A percentile compares a stretch with the other conserved stretches of the same genome.
Conservation (phyloP, 2,113 vertebrate genomes). For the Chamaetylas fuelleborni region DNA sequence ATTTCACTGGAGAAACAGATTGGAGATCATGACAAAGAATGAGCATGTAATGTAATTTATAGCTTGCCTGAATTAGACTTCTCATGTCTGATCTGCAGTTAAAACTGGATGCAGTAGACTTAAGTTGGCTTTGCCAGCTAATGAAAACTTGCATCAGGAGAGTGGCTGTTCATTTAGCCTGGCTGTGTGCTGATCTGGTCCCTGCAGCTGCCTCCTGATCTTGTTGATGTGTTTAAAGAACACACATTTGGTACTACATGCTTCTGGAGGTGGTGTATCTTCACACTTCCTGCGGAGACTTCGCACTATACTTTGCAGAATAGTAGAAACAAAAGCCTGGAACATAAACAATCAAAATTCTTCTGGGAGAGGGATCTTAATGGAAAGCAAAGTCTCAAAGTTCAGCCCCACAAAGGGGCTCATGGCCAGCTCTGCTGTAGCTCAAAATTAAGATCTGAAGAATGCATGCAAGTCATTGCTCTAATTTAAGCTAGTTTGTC, state of each 20-base stretch:
- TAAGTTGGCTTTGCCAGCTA: constrained; percentile 8
- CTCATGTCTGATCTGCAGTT: constrained; percentile 30
- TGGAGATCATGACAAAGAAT: constrained; percentile 58
- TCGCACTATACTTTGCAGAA: constrained; percentile 34
- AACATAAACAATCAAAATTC: constrained; percentile 41
- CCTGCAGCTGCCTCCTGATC: constrained; percentile 57
- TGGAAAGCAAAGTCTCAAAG: background rate
- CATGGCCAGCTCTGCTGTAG: rapidly evolving
- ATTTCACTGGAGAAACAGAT: constrained; percentile 39
- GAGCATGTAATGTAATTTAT: constrained; percentile 58
- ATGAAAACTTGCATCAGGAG: constrained; percentile 22
- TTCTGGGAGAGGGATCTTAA: background rate
- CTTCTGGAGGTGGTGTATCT: constrained; percentile 61
- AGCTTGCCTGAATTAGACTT: constrained; percentile 50
- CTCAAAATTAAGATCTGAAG: background rate
- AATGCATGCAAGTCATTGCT: background rate
- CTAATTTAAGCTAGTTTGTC: background rate
- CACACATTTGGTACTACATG: constrained; percentile 40
- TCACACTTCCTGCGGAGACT: constrained; percentile 51
- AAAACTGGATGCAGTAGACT: constrained; percentile 39
- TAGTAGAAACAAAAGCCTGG: constrained; percentile 60
- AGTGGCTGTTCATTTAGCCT: constrained; percentile 59
- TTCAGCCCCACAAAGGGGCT: background rate
- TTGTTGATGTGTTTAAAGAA: constrained; percentile 53
- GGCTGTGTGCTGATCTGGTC: constrained; percentile 13